Evolutionary conservation across 1,140 invertebrate genomes (phyloP), one percentile per base, ranked within the genome.

Genomic region (Drosophila santomea): DNA sequence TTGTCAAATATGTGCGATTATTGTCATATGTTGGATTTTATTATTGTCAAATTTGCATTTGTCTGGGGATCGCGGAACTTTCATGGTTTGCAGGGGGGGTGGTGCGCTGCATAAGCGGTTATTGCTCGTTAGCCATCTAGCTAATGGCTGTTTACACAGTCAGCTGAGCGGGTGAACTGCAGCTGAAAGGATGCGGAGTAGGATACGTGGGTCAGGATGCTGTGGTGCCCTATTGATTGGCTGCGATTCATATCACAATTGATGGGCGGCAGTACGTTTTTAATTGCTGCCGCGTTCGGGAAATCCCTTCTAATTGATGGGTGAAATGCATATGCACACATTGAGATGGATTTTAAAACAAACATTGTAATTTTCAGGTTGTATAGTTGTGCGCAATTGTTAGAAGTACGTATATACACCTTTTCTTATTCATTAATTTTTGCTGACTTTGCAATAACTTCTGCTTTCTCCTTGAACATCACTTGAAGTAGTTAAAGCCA

Each of bases 1-100:
- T 88, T 86, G 82, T 79, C 83, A 88, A 85, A 86, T 86, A 88
- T 79, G 83, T 79, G 83, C 83, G 83, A 86, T 86, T 88, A 88
- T 86, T 88, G 83, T 86, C 83, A 86, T 86, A 88, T 86, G 83
- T 67, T 88, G 83, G 75, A 86, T 86, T 86, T 86, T 86, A 82
- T 86, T 86, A 86, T 86, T 79, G 83, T 59, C 83, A 83, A 86
- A 86, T 86, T 86, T 86, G 83, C 83, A 88, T 86, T 78, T 66
- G 64, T 60, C 52, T 61, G 60, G 67, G 62, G 52, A 59, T 36
- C 32, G 41, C 17, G 14, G 14, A 4, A 14, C 28, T 8, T 32
- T 32, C 23, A 6, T 36, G 39, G 28, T 39, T 25, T 20, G 20
- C 1, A 20, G 25, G 52, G 67, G 38, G 20, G 20, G 20, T 2